A percentile compares a stretch with the other conserved stretches of the same genome.
These are phyloP conservation scores for Oreochromis spilurus DNA, from an alignment of 2,113 vertebrate genomes.

Conservation along the genomic window DNA sequence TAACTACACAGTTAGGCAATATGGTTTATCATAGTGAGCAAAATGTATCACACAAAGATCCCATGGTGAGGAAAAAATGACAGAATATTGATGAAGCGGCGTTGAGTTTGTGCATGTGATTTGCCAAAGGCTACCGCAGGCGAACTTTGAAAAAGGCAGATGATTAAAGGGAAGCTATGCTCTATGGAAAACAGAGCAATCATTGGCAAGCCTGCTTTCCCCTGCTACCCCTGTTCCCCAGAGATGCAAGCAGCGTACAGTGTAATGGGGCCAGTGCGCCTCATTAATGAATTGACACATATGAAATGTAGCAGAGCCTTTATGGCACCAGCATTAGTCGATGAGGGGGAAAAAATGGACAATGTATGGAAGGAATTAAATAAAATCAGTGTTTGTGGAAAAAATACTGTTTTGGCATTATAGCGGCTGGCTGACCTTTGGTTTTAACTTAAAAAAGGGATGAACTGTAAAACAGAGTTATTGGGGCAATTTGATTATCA, in stretches of 20 bases:
- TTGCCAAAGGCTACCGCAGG: slow-evolving; percentile 54
- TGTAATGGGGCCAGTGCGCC: slow-evolving; percentile 62
- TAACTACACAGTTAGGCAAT: slow-evolving; percentile 20
- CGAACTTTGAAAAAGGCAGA: slow-evolving; percentile 61
- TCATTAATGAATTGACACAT: slow-evolving; percentile 71
- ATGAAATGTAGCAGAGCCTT: slow-evolving; percentile 53
- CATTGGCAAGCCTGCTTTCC: slow-evolving; percentile 43
- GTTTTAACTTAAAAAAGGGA: neutral
- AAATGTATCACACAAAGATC: slow-evolving; percentile 55
- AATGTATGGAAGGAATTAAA: neutral
- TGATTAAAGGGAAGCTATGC: slow-evolving; percentile 70
- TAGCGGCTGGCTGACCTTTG: neutral
- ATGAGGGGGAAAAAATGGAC: neutral
- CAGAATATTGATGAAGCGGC: slow-evolving; percentile 70
- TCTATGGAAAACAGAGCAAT: slow-evolving; percentile 65
- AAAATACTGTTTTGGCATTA: neutral
- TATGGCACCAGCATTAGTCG: slow-evolving; percentile 8
- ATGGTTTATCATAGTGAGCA: slow-evolving; percentile 45
- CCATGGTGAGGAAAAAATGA: slow-evolving; percentile 40
- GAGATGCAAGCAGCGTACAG: slow-evolving; percentile 38
- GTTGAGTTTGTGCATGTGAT: slow-evolving; percentile 49
- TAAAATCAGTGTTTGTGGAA: neutral
- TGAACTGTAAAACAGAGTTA: neutral
- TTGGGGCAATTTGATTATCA: neutral
- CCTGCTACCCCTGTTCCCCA: slow-evolving; percentile 42